phyloP scores from a whole-genome alignment of 2,888 invertebrate species.

The Diarsia rubi region DNA sequence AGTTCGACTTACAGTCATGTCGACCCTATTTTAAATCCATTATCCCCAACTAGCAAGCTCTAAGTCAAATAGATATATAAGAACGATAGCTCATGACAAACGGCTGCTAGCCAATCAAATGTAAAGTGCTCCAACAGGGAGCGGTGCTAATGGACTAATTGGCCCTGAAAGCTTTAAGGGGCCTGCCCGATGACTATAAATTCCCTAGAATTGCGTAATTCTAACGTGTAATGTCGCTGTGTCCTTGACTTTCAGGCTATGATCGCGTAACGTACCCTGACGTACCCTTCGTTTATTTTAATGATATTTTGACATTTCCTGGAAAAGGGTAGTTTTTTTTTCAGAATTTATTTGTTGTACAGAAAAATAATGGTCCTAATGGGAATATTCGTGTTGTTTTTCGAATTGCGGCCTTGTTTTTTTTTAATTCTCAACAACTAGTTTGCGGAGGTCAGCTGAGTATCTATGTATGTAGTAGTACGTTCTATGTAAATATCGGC shows the following conservation, averaged over 20 bases:
- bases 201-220: conserved; percentile 69
- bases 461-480: not conserved
- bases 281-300: conserved; percentile 12
- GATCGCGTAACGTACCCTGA: conserved; percentile 14
- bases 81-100: conserved; percentile 45
- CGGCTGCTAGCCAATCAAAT: conserved; percentile 49
- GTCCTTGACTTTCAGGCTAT: conserved; percentile 63
- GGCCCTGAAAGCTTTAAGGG: conserved; percentile 74
- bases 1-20: not conserved
- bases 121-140: conserved; percentile 59
- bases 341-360: not conserved
- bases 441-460: not conserved
- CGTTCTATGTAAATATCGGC: not conserved
- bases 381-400: not conserved
- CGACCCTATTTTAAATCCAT: conserved; percentile 8
- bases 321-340: conserved; percentile 28
- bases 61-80: conserved; percentile 33
- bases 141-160: conserved; percentile 73
- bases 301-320: conserved; percentile 39
- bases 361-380: not conserved
- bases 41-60: conserved; percentile 1
- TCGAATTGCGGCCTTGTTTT: conserved; percentile 3
- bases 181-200: conserved; percentile 64
- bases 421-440: not conserved
- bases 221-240: conserved; percentile 44